A percentile compares a stretch with the other conserved stretches of the same genome.
Evolutionary conservation across 2,113 vertebrate genomes (phyloP).

Genomic region (Myotis brandtii): DNA sequence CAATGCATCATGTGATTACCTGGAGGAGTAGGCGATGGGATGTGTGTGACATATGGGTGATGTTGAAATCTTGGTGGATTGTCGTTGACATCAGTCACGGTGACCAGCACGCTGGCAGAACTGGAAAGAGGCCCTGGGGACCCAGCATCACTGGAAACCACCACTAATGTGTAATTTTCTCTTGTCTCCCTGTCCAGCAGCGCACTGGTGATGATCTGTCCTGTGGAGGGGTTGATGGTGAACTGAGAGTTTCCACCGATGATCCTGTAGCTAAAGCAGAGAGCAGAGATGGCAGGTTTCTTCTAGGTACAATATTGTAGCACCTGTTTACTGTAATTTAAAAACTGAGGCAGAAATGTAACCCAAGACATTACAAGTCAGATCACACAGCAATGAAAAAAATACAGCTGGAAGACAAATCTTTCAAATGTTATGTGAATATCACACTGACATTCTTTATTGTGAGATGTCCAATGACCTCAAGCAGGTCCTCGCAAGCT

Average conservation of each 20-base stretch:
- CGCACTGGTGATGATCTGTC: constrained; percentile 97
- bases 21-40: constrained; percentile 92
- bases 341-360: neutral
- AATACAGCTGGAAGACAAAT: neutral
- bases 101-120: constrained; percentile 93
- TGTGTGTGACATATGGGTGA: constrained; percentile 97
- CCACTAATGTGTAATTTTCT: constrained; percentile 93
- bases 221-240: constrained; percentile 97
- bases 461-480: neutral
- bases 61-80: constrained; percentile 98
- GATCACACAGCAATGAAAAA: neutral
- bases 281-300: neutral
- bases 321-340: neutral
- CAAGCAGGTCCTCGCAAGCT: neutral
- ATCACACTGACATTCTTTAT: neutral
- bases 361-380: neutral
- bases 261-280: constrained; percentile 92
- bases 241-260: constrained; percentile 94
- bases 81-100: constrained; percentile 94
- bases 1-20: constrained; percentile 83
- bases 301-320: neutral
- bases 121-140: constrained; percentile 91
- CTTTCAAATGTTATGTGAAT: neutral
- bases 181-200: constrained; percentile 92
- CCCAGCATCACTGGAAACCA: constrained; percentile 94